Evolutionary conservation across 2,888 invertebrate genomes (phyloP), one percentile per base, ranked within the genome.

Genomic region (Diploptera punctata): DNA sequence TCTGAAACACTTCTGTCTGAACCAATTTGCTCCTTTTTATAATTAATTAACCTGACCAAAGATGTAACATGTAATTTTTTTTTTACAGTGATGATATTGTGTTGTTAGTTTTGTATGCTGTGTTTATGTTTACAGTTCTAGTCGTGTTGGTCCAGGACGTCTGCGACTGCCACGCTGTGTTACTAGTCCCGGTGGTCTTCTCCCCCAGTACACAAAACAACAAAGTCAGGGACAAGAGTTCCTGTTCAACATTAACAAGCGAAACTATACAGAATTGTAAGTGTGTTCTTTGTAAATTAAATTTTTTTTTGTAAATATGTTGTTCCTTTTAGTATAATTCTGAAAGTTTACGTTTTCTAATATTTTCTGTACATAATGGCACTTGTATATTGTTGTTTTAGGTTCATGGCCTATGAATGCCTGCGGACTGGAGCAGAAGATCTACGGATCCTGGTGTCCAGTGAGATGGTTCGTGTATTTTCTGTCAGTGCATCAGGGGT

Each of bases 161-260:
- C 88, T 88, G 77, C 86, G 96, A 69, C 87, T 89, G 43, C 92
- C 96, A 1, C 85, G 95, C 67, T 90, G 91, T 77, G 90, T 91
- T 60, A 87, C 89, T 68, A 93, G 93, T 43, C 90, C 93, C 18
- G 94, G 94, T 24, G 95, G 94, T 9, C 87, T 97, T 69, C 83
- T 98, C 76, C 94, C 96, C n/a, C 85, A 90, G 3, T 98, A 93
- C 84, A 92, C 91, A 77, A 83, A 84, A 67, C 88, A 89, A 65
- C 91, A 93, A 79, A 93, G 94, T 68, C 88, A 90, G 75, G 96
- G 95, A 7, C 97, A 97, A 80, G 90, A 92, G 78, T 88, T 93
- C 80, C 87, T 97, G 73, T 90, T 91, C 82, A 87, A 87, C 75
- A 89, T 94, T 76, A 92, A 91, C 81, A 87, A 88, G 74, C 84